Percentiles rank a stretch among this genome's conserved stretches.
Conservation (phyloP, 2,888 invertebrate species). For the Dasypogon diadema region DNA sequence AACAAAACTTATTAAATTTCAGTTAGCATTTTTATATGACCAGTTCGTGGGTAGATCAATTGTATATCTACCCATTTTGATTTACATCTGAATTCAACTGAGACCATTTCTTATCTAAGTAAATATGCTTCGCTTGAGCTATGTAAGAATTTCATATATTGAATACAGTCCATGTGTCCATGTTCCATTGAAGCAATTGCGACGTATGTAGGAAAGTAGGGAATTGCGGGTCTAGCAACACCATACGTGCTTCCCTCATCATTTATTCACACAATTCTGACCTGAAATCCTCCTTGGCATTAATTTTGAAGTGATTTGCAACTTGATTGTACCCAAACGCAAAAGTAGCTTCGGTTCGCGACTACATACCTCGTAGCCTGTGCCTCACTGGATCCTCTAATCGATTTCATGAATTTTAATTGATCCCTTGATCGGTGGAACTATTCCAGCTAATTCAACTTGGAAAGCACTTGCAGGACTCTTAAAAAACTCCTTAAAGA, state of each 20-base stretch:
- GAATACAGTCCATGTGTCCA: no score
- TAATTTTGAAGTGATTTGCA: neutral
- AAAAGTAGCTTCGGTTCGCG: neutral
- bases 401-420: slow-evolving; percentile 23
- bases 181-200: no score
- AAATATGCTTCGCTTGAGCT: no score
- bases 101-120: no score
- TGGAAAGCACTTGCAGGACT: neutral
- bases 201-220: neutral
- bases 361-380: no score
- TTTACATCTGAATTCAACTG: no score
- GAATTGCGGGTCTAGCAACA: neutral
- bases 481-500: no score
- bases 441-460: neutral
- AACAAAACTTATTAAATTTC: no score
- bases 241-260: neutral
- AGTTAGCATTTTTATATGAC: no score
- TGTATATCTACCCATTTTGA: no score
- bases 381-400: neutral
- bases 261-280: slow-evolving; percentile 15
- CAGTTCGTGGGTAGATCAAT: no score
- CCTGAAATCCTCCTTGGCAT: neutral
- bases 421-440: neutral
- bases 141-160: no score
- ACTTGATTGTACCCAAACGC: neutral